A percentile compares a stretch with the other conserved stretches of the same genome.
phyloP scores from a whole-genome alignment of 2,797 vertebrate genomes.

The Lutjanus campechanus region DNA sequence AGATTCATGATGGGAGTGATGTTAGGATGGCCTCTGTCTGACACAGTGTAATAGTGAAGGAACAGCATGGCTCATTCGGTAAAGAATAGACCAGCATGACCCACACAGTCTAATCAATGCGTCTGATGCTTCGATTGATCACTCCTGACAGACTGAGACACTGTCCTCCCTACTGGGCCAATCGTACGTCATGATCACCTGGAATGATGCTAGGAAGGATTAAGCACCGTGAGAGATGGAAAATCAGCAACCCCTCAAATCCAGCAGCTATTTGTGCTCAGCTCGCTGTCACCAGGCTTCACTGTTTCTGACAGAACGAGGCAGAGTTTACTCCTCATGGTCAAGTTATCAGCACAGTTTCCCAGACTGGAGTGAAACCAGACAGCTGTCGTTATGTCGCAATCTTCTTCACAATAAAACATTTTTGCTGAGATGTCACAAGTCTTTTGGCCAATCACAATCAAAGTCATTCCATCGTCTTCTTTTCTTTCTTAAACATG shows the following conservation, averaged over 20 bases:
- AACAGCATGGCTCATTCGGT: neutral
- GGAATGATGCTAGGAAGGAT: constrained; percentile 12
- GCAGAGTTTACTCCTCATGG: no score
- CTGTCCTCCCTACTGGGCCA: constrained; percentile 1
- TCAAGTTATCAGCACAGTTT: no score
- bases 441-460: no score
- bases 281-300: neutral
- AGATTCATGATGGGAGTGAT: neutral
- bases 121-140: constrained; percentile 5
- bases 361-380: no score
- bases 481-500: no score
- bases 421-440: no score
- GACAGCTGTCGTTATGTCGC: no score
- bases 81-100: neutral
- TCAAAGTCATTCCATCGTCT: no score
- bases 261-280: neutral
- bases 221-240: neutral
- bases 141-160: constrained; percentile 7
- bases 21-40: neutral
- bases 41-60: neutral
- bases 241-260: neutral
- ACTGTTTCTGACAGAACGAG: neutral
- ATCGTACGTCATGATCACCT: neutral
- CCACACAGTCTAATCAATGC: constrained; percentile 2
- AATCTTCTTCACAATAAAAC: no score